Percentiles rank a stretch among this genome's conserved stretches.
Evolutionary conservation across 2,113 vertebrate genomes (phyloP).

Genomic region (Gambusia holbrooki): DNA sequence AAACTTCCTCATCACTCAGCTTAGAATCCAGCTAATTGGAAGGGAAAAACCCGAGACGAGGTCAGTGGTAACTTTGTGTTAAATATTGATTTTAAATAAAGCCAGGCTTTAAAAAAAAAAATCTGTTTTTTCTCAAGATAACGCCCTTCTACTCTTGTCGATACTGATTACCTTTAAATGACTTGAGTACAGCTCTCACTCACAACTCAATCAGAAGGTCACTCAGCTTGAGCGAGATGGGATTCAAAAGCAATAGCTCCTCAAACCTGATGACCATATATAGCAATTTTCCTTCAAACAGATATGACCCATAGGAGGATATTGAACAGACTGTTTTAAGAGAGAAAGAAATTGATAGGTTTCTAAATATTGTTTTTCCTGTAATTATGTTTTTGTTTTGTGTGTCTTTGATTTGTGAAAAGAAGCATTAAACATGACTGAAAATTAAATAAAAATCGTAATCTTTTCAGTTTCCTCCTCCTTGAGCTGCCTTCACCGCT

Average conservation of each 20-base stretch:
- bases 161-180: slow-evolving; percentile 27
- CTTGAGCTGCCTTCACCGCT: too few relatives aligned
- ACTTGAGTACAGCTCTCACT: slow-evolving; percentile 17
- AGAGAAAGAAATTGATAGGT: too few relatives aligned
- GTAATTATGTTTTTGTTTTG: too few relatives aligned
- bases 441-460: too few relatives aligned
- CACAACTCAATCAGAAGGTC: slow-evolving; percentile 18
- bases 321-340: background rate
- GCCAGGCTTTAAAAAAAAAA: background rate
- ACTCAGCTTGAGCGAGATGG: slow-evolving; percentile 7
- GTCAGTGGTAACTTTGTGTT: slow-evolving; percentile 12
- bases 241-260: background rate
- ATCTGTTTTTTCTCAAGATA: background rate
- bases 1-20: background rate
- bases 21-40: slow-evolving; percentile 33
- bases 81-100: slow-evolving; percentile 5
- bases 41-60: background rate
- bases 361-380: too few relatives aligned
- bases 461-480: too few relatives aligned
- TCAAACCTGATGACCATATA: background rate
- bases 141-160: slow-evolving; percentile 19
- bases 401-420: too few relatives aligned
- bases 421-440: too few relatives aligned
- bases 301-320: background rate
- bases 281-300: background rate